phyloP scores from a whole-genome alignment of 2,888 invertebrate species.

The Ryuthela nishihirai region DNA sequence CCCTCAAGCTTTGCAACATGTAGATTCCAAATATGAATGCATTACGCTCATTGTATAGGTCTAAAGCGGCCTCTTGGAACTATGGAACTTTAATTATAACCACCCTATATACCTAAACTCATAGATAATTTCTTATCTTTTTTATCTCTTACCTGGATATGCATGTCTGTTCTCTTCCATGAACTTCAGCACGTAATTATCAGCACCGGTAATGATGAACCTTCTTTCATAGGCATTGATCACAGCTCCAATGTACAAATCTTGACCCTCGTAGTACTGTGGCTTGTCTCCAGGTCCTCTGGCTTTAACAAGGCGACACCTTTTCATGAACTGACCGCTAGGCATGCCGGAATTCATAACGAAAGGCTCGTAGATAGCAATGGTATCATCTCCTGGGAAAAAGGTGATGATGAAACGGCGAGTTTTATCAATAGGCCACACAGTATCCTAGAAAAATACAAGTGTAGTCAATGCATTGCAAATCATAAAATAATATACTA shows the following conservation, averaged over 20 bases:
- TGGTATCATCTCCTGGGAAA: slow-evolving; percentile 68
- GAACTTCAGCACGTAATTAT: slow-evolving; percentile 75
- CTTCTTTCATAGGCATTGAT: slow-evolving; percentile 69
- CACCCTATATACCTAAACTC: not conserved
- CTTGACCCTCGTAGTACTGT: slow-evolving; percentile 69
- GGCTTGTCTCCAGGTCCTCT: slow-evolving; percentile 64
- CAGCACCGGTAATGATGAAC: slow-evolving; percentile 74
- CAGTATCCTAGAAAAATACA: slow-evolving; percentile 58
- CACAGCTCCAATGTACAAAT: slow-evolving; percentile 71
- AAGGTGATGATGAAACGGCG: slow-evolving; percentile 73
- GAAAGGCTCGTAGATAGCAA: slow-evolving; percentile 69
- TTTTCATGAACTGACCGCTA: slow-evolving; percentile 70
- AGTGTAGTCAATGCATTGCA: not conserved
- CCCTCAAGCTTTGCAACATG: too few relatives aligned
- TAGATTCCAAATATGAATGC: too few relatives aligned
- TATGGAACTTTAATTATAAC: too few relatives aligned
- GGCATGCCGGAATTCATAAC: slow-evolving; percentile 69
- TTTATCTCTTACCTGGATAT: slow-evolving; percentile 47
- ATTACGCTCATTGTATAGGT: too few relatives aligned
- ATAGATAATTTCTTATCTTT: not conserved
- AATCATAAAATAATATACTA: too few relatives aligned
- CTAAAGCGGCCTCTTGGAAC: too few relatives aligned
- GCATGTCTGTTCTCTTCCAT: slow-evolving; percentile 51
- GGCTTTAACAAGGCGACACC: slow-evolving; percentile 51
- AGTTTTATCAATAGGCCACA: slow-evolving; percentile 71